Percentiles rank a stretch among this genome's conserved stretches.
These are phyloP conservation scores for Drosophila kepulauana DNA, from an alignment of 1,140 invertebrate genomes.

Conservation along the genomic window DNA sequence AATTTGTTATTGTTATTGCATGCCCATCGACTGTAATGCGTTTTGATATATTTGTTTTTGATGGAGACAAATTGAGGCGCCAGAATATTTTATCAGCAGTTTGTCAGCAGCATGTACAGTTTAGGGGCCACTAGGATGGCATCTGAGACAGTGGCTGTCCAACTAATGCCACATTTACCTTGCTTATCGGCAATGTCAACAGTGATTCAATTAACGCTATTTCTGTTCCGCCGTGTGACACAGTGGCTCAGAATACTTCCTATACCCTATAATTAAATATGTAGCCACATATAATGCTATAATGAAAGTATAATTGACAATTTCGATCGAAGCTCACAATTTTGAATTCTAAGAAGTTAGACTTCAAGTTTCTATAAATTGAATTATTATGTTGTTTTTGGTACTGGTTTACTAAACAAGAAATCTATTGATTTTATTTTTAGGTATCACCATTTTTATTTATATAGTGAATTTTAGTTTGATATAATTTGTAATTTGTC, in stretches of 20 bases:
- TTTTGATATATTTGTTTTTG: constrained; percentile 28
- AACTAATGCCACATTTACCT: constrained; percentile 29
- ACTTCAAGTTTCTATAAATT: too few relatives aligned
- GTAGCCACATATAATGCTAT: neutral
- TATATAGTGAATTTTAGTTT: too few relatives aligned
- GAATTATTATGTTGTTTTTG: too few relatives aligned
- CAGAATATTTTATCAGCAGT: constrained; percentile 16
- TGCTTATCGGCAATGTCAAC: constrained; percentile 52
- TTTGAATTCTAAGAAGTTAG: too few relatives aligned
- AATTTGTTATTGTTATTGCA: constrained; percentile 34
- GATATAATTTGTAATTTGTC: too few relatives aligned
- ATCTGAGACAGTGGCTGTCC: constrained; percentile 13
- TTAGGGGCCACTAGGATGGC: constrained; percentile 19
- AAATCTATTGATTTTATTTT: too few relatives aligned
- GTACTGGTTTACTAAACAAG: too few relatives aligned
- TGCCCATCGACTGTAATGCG: neutral
- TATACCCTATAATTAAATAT: constrained; percentile 22
- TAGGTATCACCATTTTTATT: too few relatives aligned
- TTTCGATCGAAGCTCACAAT: too few relatives aligned
- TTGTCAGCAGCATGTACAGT: neutral
- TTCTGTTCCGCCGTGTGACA: neutral
- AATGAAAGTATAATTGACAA: neutral
- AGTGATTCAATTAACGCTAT: constrained; percentile 20
- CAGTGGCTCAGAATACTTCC: neutral
- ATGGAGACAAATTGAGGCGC: neutral